Evolutionary conservation across 2,888 invertebrate genomes (phyloP).

Genomic region (Physocephala rufipes): DNA sequence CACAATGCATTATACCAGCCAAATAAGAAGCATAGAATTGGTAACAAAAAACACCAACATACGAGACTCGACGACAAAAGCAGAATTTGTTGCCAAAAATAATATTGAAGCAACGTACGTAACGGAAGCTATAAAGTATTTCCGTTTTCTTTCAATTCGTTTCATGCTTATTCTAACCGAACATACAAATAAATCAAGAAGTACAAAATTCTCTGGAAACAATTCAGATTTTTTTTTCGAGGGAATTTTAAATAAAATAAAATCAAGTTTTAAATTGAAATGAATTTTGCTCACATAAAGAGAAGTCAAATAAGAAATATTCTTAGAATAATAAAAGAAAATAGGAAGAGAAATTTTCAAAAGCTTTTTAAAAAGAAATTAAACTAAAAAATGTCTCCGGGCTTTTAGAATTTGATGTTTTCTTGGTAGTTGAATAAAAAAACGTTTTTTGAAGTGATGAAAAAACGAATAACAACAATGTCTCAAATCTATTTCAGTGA

Average conservation of each 20-base stretch:
- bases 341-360: not conserved
- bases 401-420: too few species aligned
- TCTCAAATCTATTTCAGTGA: too few species aligned
- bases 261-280: not conserved
- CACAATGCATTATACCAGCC: not conserved
- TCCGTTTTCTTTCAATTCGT: constrained; percentile 4
- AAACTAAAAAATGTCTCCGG: not conserved
- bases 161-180: not conserved
- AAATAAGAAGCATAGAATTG: not conserved
- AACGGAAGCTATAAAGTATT: constrained; percentile 15
- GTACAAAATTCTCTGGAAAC: not conserved
- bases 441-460: too few species aligned
- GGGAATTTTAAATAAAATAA: not conserved
- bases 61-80: not conserved
- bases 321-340: too few species aligned
- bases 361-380: not conserved
- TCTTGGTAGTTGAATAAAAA: too few species aligned
- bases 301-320: not conserved
- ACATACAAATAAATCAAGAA: not conserved
- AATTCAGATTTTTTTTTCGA: not conserved
- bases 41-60: not conserved
- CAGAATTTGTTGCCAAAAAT: constrained; percentile 22
- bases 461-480: too few species aligned
- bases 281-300: not conserved
- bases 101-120: not conserved